A percentile compares a stretch with the other conserved stretches of the same genome.
phyloP scores from a whole-genome alignment of 2,113 vertebrate genomes.

The Hyla sarda region DNA sequence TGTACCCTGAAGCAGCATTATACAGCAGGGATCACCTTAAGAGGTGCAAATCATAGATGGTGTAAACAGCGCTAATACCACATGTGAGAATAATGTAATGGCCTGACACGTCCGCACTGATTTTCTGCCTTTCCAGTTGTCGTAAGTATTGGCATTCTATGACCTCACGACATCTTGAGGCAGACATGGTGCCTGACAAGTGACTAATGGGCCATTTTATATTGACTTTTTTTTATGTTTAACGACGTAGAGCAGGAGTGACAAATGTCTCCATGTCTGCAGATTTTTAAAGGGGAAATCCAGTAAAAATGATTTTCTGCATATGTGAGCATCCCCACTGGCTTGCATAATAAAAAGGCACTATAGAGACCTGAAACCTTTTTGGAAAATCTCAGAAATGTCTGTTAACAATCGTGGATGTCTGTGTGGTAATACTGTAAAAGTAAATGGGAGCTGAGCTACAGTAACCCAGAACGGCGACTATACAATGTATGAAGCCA shows the following conservation, averaged over 20 bases:
- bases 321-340: neutral
- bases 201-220: constrained; percentile 18
- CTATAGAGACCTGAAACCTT: neutral
- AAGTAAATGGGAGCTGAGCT: too few species aligned
- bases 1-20: too few species aligned
- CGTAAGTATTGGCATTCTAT: constrained; percentile 12
- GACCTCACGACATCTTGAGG: constrained; percentile 19
- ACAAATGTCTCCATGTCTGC: neutral
- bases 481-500: too few species aligned
- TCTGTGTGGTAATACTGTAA: too few species aligned
- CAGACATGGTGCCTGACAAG: neutral
- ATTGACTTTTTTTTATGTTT: neutral
- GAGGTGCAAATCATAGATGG: neutral
- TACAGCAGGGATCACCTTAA: too few species aligned
- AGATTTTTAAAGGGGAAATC: neutral
- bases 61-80: neutral
- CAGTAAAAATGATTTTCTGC: neutral
- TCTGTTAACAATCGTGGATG: too few species aligned
- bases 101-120: constrained; percentile 19
- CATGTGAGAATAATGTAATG: neutral
- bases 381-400: neutral
- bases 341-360: neutral
- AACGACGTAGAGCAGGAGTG: neutral
- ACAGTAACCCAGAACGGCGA: too few species aligned
- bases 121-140: constrained; percentile 22